Percentiles rank a stretch among this genome's conserved stretches.
Conservation (phyloP, 53 echinoderm and acorn worm species). For the Paelopatides confundens region DNA sequence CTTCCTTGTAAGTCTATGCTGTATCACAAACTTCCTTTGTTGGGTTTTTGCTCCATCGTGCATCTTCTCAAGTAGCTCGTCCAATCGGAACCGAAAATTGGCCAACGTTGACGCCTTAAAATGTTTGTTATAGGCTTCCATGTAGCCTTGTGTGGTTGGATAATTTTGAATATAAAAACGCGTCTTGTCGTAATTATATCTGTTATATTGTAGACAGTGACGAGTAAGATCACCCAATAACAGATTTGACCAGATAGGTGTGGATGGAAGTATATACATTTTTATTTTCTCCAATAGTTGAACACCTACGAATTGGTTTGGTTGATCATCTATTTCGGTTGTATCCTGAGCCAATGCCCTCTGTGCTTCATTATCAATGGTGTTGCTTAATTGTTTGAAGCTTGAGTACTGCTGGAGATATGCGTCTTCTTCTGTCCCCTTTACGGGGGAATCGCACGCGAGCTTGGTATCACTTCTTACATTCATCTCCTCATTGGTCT, state of each 20-base stretch:
- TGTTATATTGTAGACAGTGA: background rate
- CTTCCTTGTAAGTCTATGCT: background rate
- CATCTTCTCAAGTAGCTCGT: slow-evolving; percentile 1
- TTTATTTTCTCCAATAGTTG: background rate
- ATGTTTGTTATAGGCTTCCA: slow-evolving; percentile 9
- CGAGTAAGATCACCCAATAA: background rate
- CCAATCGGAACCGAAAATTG: background rate
- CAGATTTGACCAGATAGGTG: slow-evolving; percentile 1
- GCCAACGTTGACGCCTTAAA: background rate
- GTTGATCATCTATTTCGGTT: background rate
- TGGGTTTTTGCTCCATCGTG: background rate
- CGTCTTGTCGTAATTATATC: background rate
- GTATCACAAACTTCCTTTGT: background rate
- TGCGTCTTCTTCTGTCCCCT: background rate
- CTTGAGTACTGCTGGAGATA: background rate
- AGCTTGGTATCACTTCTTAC: background rate
- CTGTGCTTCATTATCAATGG: background rate
- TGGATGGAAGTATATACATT: background rate
- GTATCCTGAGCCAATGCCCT: background rate
- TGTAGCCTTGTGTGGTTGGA: slow-evolving; percentile 28
- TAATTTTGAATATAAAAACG: background rate
- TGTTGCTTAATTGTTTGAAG: background rate
- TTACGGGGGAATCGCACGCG: background rate
- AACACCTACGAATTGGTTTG: background rate
- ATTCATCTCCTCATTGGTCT: background rate